Evolutionary conservation across 2,113 vertebrate species (phyloP).

Genomic region (Prunella himalayana): DNA sequence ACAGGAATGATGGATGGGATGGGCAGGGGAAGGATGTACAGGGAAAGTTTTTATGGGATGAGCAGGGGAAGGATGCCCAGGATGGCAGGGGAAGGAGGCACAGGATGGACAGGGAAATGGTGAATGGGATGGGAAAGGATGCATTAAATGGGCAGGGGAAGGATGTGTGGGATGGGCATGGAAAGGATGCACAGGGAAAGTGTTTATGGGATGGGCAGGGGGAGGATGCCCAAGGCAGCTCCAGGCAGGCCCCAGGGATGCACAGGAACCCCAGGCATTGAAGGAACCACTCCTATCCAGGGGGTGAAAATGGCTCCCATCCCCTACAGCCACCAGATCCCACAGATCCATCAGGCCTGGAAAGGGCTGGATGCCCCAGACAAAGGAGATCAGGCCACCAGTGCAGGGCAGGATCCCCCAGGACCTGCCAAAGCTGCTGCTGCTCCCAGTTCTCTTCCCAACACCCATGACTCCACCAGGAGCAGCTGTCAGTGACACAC

Average conservation of each 20-base stretch:
- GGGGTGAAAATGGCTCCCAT: background rate
- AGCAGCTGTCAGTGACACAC: background rate
- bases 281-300: rapidly evolving
- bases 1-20: background rate
- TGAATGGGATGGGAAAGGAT: background rate
- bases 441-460: background rate
- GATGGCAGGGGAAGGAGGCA: background rate
- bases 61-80: too few relatives aligned
- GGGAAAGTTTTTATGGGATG: too few relatives aligned
- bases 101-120: background rate
- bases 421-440: background rate
- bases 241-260: background rate
- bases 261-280: background rate
- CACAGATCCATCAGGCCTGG: background rate
- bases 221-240: background rate
- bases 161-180: background rate
- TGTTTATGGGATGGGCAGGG: background rate
- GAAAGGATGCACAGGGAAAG: background rate
- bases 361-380: background rate
- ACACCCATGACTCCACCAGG: background rate
- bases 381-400: rapidly evolving
- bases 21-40: background rate
- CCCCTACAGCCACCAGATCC: background rate
- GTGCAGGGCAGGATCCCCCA: background rate
- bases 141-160: background rate